These are phyloP conservation scores for Pandemis heparana DNA, from an alignment of 2,888 invertebrate genomes.

Conservation along the genomic window DNA sequence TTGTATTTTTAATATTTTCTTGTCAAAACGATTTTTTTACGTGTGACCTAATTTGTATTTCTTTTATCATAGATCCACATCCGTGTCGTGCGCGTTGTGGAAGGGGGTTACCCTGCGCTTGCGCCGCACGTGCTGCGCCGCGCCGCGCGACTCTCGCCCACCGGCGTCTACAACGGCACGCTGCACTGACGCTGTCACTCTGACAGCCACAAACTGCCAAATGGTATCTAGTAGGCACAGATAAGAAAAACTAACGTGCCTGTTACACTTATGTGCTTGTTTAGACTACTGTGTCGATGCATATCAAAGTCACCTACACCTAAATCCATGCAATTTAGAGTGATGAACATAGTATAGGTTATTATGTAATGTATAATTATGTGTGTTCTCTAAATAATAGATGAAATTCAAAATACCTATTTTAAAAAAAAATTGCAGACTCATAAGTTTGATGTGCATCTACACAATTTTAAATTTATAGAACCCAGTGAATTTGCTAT, in stretches of 20 bases:
- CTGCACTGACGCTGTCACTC: constrained; percentile 48
- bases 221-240: constrained; percentile 3
- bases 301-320: too few species aligned
- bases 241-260: neutral
- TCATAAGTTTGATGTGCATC: too few species aligned
- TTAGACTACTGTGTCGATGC: neutral
- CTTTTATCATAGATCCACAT: constrained; percentile 85
- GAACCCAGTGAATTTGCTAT: neutral
- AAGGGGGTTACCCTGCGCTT: constrained; percentile 73
- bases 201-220: neutral
- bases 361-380: too few species aligned
- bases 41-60: neutral
- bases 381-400: too few species aligned
- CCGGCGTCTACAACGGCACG: constrained; percentile 57
- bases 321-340: too few species aligned
- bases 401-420: too few species aligned
- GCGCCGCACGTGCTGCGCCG: constrained; percentile 74
- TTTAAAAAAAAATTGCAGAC: too few species aligned
- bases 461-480: neutral
- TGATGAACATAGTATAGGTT: too few species aligned
- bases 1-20: too few species aligned
- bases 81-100: constrained; percentile 87
- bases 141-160: constrained; percentile 56
- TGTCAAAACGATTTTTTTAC: neutral
- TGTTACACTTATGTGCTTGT: constrained; percentile 1